Evolutionary conservation across 2,888 invertebrate genomes (phyloP).

Genomic region (Torymus aiolomorphi): DNA sequence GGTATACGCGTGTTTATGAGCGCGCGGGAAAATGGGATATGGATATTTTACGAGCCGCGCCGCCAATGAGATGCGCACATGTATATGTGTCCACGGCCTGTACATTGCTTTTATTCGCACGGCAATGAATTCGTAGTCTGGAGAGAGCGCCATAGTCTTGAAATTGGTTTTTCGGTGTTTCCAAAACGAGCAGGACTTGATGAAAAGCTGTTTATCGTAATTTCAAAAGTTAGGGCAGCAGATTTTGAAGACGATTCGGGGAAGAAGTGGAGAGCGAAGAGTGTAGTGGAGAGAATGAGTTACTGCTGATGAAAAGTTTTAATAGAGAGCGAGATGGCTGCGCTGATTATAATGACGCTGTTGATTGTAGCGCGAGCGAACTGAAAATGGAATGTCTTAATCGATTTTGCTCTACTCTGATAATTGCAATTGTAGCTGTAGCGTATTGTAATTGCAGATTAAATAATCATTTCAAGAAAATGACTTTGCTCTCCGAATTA

Average conservation of each 20-base stretch:
- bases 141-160: not conserved
- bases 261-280: too few species aligned
- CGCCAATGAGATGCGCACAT: slow-evolving; percentile 33
- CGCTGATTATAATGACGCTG: too few species aligned
- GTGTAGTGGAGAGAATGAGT: not conserved
- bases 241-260: too few species aligned
- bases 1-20: slow-evolving; percentile 36
- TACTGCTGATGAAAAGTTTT: not conserved
- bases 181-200: not conserved
- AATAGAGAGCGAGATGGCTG: not conserved
- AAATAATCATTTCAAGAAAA: too few species aligned
- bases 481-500: too few species aligned
- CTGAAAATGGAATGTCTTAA: too few species aligned
- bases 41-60: slow-evolving; percentile 39
- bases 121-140: slow-evolving; percentile 22
- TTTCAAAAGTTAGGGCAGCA: not conserved
- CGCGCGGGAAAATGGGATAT: slow-evolving; percentile 34
- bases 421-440: too few species aligned
- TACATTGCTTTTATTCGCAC: not conserved
- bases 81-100: not conserved
- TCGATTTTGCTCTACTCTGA: too few species aligned
- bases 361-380: too few species aligned
- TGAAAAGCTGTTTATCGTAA: slow-evolving; percentile 23
- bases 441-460: too few species aligned
- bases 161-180: slow-evolving; percentile 17